Percentiles rank a stretch among this genome's conserved stretches.
Evolutionary conservation across 2,113 vertebrate species (phyloP).

Genomic region (Litocranius walleri): DNA sequence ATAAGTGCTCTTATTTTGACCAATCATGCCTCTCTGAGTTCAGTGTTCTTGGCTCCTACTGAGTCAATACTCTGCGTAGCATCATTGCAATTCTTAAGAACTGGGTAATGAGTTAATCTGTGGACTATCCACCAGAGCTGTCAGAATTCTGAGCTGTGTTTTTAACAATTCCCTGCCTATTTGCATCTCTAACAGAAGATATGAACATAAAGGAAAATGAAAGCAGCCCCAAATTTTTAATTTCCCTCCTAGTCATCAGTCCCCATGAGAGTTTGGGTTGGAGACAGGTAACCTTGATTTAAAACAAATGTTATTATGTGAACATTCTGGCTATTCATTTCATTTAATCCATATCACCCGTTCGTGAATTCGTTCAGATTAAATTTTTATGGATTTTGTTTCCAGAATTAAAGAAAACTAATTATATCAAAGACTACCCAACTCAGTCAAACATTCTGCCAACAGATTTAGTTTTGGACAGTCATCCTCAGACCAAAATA

Average conservation of each 20-base stretch:
- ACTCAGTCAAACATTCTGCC: not conserved
- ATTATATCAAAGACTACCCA: not conserved
- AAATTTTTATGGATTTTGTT: not conserved
- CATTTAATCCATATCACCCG: not conserved
- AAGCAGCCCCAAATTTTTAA: not conserved
- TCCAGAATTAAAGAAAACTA: conserved; percentile 4
- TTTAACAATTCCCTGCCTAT: not conserved
- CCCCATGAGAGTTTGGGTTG: not conserved
- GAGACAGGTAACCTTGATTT: not conserved
- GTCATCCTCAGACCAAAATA: not conserved
- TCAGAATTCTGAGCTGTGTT: not conserved
- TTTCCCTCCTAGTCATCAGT: not conserved
- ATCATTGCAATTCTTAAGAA: not conserved
- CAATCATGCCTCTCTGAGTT: not conserved
- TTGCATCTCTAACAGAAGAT: not conserved
- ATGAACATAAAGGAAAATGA: not conserved
- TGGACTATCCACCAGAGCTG: not conserved
- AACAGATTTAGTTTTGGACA: not conserved
- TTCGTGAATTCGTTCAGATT: not conserved
- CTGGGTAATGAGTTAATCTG: not conserved
- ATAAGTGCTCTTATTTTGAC: not conserved
- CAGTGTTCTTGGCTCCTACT: not conserved
- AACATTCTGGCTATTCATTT: not conserved
- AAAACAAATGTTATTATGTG: not conserved
- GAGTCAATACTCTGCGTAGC: not conserved